These are phyloP conservation scores for Parnassius glacialis DNA, from an alignment of 2,888 invertebrate genomes.

Conservation along the genomic window DNA sequence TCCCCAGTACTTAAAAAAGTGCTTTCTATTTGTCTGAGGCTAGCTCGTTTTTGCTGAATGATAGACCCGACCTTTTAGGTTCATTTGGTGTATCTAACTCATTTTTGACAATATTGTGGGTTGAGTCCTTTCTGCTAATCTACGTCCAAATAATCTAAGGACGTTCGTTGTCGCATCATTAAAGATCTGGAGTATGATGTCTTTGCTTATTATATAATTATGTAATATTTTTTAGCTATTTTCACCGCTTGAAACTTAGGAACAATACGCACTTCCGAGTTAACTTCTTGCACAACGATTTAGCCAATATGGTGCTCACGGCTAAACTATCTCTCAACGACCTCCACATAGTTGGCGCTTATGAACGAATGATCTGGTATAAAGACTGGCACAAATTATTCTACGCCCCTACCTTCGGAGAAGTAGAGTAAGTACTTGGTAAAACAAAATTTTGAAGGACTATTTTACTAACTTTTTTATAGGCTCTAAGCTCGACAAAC, in stretches of 20 bases:
- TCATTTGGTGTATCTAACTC: too few species aligned
- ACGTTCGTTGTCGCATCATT: too few species aligned
- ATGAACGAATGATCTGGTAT: slow-evolving; percentile 45
- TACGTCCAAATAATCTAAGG: too few species aligned
- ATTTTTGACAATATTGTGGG: too few species aligned
- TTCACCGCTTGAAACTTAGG: slow-evolving; percentile 66
- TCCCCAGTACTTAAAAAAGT: too few species aligned
- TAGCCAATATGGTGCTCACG: slow-evolving; percentile 45
- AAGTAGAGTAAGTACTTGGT: slow-evolving; percentile 51
- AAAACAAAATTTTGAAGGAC: slow-evolving; percentile 12
- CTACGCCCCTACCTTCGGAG: slow-evolving; percentile 55
- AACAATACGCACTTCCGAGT: slow-evolving; percentile 58
- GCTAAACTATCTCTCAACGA: slow-evolving; percentile 50
- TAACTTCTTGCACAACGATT: slow-evolving; percentile 44
- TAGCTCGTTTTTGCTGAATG: too few species aligned
- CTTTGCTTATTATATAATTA: neutral
- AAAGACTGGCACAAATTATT: slow-evolving; percentile 40
- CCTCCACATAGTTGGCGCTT: slow-evolving; percentile 57
- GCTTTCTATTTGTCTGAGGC: too few species aligned
- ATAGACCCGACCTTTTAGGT: too few species aligned
- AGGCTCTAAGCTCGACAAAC: slow-evolving; percentile 9
- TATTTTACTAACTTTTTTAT: slow-evolving; percentile 23
- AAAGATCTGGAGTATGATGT: too few species aligned
- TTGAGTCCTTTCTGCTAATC: too few species aligned
- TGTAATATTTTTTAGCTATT: slow-evolving; percentile 42